phyloP scores from a whole-genome alignment of 2,888 invertebrate genomes.

The Saturnia pavonia region DNA sequence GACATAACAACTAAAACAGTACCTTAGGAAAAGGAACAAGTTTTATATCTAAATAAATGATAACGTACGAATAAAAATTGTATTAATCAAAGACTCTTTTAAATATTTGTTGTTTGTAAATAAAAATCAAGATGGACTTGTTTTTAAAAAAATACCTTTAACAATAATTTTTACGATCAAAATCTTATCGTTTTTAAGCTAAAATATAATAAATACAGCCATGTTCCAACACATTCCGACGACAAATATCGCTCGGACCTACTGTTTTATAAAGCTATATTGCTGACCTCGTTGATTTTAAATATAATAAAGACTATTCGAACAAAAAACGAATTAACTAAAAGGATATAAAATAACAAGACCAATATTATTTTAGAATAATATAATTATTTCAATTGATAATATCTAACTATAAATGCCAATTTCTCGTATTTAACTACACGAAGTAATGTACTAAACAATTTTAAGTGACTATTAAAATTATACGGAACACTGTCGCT shows the following conservation, averaged over 20 bases:
- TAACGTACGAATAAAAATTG: too few relatives aligned
- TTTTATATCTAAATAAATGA: not conserved
- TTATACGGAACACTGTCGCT: constrained; percentile 56
- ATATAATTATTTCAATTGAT: constrained; percentile 82
- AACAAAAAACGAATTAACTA: not conserved
- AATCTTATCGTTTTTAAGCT: not conserved
- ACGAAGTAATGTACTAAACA: constrained; percentile 71
- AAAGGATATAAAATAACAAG: constrained; percentile 61
- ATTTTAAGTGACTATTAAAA: constrained; percentile 55
- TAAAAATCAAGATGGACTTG: not conserved
- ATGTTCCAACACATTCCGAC: not conserved
- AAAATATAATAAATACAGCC: not conserved
- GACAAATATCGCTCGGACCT: not conserved
- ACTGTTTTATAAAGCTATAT: not conserved
- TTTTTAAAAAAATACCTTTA: not conserved
- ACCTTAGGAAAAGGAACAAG: not conserved
- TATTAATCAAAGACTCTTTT: too few relatives aligned
- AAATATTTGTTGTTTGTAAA: too few relatives aligned
- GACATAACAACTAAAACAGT: not conserved
- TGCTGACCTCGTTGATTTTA: too few relatives aligned
- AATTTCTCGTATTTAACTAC: constrained; percentile 70
- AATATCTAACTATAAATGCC: constrained; percentile 82
- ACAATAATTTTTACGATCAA: not conserved
- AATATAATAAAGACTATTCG: not conserved
- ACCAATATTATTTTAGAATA: constrained; percentile 79